Conservation (phyloP, 2,113 vertebrate genomes). For the Elanus axillaris region DNA sequence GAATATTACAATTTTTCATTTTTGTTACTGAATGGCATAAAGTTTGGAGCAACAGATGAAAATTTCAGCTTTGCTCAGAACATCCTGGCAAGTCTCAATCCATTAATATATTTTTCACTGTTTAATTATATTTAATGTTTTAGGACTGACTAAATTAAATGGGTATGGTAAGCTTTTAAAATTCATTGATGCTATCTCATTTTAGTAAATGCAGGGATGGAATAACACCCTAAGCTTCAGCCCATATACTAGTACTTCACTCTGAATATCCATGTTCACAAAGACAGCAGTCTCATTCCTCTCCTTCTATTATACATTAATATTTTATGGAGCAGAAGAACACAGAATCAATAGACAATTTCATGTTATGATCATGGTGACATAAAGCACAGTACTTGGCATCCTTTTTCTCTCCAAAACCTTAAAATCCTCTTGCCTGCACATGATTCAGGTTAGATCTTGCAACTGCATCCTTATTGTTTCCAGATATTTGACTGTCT, state of each 20-base stretch:
- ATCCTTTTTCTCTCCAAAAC: neutral
- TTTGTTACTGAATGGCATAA: neutral
- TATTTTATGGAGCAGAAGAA: constrained; percentile 37
- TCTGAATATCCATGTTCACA: neutral
- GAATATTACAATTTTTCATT: neutral
- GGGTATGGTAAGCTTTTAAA: constrained; percentile 10
- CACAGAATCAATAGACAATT: constrained; percentile 12
- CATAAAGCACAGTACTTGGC: neutral
- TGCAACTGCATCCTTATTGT: neutral
- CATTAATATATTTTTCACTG: constrained; percentile 4
- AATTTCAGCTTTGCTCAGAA: neutral
- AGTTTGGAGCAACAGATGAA: neutral
- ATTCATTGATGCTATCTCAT: neutral
- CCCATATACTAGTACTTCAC: neutral
- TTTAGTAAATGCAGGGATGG: neutral
- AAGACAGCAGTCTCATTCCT: neutral
- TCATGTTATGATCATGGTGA: neutral
- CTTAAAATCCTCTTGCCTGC: neutral
- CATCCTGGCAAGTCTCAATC: neutral
- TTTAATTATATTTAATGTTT: constrained; percentile 36
- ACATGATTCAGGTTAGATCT: neutral
- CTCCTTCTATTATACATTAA: neutral
- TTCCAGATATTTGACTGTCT: neutral
- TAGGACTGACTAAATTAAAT: constrained; percentile 27
- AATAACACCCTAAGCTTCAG: constrained; percentile 10